phyloP scores from a whole-genome alignment of 1,140 invertebrate species.

The Aricia agestis region DNA sequence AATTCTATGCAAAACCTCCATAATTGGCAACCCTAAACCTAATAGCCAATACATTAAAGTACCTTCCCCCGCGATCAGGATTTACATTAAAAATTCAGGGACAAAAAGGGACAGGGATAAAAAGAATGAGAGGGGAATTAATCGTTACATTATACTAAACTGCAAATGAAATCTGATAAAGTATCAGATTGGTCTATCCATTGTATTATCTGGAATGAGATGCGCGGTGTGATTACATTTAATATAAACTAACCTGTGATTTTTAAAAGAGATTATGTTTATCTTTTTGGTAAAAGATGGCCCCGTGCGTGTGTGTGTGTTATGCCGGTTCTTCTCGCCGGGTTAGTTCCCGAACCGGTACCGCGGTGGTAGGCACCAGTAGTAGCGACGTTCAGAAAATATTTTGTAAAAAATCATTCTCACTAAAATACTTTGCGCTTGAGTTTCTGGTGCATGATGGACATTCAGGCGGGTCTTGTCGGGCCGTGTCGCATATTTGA shows the following conservation, averaged over 20 bases:
- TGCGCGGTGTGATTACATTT: background rate
- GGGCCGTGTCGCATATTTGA: too few relatives aligned
- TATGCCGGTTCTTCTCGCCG: too few relatives aligned
- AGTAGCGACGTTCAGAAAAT: too few relatives aligned
- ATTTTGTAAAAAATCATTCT: too few relatives aligned
- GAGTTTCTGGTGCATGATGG: too few relatives aligned
- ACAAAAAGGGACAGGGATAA: background rate
- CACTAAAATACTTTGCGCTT: too few relatives aligned
- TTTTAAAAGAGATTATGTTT: too few relatives aligned
- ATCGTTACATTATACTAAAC: background rate
- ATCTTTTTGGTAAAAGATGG: too few relatives aligned
- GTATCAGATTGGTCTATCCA: background rate
- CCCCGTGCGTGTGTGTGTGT: too few relatives aligned
- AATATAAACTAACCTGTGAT: background rate
- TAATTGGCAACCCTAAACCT: background rate
- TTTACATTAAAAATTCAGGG: background rate
- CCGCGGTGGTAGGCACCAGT: too few relatives aligned
- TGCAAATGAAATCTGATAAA: slow-evolving; percentile 1
- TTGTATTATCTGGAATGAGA: background rate
- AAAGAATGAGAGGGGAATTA: background rate
- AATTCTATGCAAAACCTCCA: background rate
- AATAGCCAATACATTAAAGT: background rate
- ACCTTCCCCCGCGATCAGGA: background rate
- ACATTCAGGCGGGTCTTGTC: too few relatives aligned
- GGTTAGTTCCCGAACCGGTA: too few relatives aligned